phyloP scores from a whole-genome alignment of 2,113 vertebrate genomes.

The Pipa parva region DNA sequence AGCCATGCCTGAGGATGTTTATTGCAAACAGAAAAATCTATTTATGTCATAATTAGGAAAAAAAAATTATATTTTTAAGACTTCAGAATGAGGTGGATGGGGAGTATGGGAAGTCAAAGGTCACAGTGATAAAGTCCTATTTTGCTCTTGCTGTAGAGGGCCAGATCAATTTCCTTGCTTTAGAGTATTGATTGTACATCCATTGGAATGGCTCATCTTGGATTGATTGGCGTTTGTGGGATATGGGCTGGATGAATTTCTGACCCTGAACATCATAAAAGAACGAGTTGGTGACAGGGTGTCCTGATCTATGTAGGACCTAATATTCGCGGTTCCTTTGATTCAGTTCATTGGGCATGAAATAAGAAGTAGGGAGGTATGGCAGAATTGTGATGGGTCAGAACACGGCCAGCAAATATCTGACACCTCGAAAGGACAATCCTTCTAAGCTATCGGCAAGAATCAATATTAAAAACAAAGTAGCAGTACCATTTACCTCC shows the following conservation, averaged over 20 bases:
- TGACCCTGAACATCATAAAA: slow-evolving; percentile 51
- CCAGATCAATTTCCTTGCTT: slow-evolving; percentile 85
- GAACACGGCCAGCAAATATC: slow-evolving; percentile 14
- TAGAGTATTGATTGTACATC: slow-evolving; percentile 73
- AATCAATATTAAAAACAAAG: slow-evolving; percentile 37
- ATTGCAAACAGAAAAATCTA: slow-evolving; percentile 21
- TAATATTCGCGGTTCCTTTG: slow-evolving; percentile 27
- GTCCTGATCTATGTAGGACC: slow-evolving; percentile 33
- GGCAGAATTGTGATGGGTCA: slow-evolving; percentile 13
- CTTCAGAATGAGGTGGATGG: slow-evolving; percentile 18
- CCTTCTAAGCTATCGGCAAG: slow-evolving; percentile 7
- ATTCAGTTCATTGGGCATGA: slow-evolving; percentile 30
- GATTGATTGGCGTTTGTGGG: slow-evolving; percentile 56
- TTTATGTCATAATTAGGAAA: slow-evolving; percentile 30
- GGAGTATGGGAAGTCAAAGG: slow-evolving; percentile 68
- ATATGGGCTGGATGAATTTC: slow-evolving; percentile 60
- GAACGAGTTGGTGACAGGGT: slow-evolving; percentile 28
- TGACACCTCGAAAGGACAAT: slow-evolving; percentile 19
- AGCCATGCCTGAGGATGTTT: slow-evolving; percentile 23
- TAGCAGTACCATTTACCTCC: slow-evolving; percentile 23
- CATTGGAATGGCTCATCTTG: slow-evolving; percentile 61
- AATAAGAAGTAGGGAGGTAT: slow-evolving; percentile 36
- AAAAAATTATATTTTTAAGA: slow-evolving; percentile 19
- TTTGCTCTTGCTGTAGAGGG: slow-evolving; percentile 75
- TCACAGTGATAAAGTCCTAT: slow-evolving; percentile 73